Percentiles rank a stretch among this genome's conserved stretches.
phyloP scores from a whole-genome alignment of 1,140 invertebrate species.

The Phenacoccus solenopsis region DNA sequence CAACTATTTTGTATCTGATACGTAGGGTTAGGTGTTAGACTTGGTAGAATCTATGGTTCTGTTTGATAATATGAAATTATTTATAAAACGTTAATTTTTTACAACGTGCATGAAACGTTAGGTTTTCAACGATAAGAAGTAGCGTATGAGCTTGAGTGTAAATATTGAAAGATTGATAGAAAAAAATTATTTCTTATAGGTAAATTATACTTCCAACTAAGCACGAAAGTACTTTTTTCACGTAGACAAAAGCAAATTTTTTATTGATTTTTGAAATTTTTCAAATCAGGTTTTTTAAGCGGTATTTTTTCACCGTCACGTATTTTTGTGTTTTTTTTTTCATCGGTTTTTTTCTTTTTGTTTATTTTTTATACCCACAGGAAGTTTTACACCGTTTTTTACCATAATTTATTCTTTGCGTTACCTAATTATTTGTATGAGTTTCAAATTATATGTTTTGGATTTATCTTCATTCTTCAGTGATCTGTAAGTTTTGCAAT shows the following conservation, averaged over 20 bases:
- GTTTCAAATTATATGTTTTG: background rate
- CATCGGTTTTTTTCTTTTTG: background rate
- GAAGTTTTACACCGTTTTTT: background rate
- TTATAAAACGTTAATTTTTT: background rate
- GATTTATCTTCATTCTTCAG: background rate
- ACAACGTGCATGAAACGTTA: background rate
- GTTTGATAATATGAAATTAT: background rate
- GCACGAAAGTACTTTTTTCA: slow-evolving; percentile 11
- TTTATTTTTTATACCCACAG: no score
- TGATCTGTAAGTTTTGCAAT: background rate
- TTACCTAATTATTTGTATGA: background rate
- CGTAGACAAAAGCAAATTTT: slow-evolving; percentile 16
- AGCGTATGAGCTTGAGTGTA: background rate
- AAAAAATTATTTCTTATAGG: background rate
- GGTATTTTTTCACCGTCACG: slow-evolving; percentile 5
- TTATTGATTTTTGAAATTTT: slow-evolving; percentile 18
- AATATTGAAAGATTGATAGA: background rate
- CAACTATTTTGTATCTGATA: background rate
- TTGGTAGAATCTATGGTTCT: background rate
- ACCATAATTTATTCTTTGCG: background rate
- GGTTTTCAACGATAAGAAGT: background rate
- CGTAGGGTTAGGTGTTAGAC: background rate
- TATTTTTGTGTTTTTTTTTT: slow-evolving; percentile 11
- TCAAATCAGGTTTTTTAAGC: background rate
- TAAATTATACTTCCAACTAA: background rate